These are phyloP conservation scores for Stenotaenia linearis DNA, from an alignment of 2,888 invertebrate genomes.

Conservation along the genomic window DNA sequence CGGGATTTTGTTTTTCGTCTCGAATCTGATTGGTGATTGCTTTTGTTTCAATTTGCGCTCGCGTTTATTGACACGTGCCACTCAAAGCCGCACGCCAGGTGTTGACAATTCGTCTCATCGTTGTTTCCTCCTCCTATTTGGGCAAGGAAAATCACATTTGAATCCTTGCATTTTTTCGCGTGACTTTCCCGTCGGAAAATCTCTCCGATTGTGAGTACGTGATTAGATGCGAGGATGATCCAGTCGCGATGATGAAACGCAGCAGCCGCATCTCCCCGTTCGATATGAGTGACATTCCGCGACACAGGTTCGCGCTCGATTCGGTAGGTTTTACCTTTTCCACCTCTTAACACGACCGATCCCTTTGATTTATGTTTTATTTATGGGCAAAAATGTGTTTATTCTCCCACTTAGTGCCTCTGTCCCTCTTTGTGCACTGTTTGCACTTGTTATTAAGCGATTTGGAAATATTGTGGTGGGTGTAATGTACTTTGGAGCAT, in stretches of 20 bases:
- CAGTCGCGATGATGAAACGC: neutral
- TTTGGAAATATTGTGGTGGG: neutral
- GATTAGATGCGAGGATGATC: neutral
- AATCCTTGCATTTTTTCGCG: neutral
- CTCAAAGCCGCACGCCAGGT: neutral
- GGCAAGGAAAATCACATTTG: neutral
- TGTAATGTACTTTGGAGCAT: neutral
- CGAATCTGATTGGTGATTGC: constrained; percentile 9
- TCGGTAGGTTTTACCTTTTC: neutral
- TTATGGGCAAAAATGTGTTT: neutral
- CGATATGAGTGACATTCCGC: neutral
- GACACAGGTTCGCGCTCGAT: neutral
- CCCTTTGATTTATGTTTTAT: neutral
- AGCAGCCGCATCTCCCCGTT: neutral
- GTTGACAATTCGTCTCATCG: neutral
- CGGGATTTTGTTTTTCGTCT: neutral
- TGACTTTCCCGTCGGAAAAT: neutral
- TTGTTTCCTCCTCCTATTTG: neutral
- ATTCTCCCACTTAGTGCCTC: too few species aligned
- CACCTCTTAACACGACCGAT: too few species aligned
- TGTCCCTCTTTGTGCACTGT: too few species aligned
- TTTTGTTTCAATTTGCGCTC: constrained; percentile 11
- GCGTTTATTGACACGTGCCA: constrained; percentile 27
- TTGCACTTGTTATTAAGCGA: neutral
- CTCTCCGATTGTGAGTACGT: neutral